Evolutionary conservation across 2,113 vertebrate species (phyloP).

Genomic region (Neotragus pygmaeus): DNA sequence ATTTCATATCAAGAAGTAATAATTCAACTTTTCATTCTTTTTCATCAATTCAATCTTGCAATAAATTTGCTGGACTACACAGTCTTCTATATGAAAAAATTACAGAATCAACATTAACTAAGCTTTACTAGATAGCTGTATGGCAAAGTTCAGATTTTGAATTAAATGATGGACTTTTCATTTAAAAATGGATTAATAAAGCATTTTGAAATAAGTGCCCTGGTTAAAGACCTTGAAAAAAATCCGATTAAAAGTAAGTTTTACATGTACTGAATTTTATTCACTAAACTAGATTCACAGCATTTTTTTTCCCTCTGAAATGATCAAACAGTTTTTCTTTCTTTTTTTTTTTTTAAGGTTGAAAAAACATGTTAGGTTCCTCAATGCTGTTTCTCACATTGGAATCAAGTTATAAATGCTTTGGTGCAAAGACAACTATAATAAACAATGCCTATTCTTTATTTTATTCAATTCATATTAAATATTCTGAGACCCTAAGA

Average conservation of each 20-base stretch:
- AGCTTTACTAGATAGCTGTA: neutral
- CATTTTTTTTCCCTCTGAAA: neutral
- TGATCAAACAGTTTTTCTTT: neutral
- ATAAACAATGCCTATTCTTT: neutral
- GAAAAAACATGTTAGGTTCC: neutral
- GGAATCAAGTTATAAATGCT: neutral
- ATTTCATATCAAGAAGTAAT: neutral
- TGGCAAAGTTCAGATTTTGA: neutral
- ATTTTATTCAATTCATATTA: neutral
- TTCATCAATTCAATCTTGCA: conserved; percentile 25
- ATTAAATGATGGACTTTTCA: neutral
- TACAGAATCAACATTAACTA: neutral
- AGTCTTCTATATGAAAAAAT: neutral
- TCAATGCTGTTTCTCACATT: neutral
- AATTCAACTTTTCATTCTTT: neutral
- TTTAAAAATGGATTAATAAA: neutral
- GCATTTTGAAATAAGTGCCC: neutral
- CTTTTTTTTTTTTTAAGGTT: neutral
- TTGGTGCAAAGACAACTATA: neutral
- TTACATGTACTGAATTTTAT: neutral
- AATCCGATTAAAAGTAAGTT: neutral
- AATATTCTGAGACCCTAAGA: neutral
- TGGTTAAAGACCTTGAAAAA: neutral
- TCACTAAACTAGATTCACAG: neutral
- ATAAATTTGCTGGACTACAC: neutral